Conservation (phyloP, 2,888 invertebrate species). For the Pantelozetes paolii region DNA sequence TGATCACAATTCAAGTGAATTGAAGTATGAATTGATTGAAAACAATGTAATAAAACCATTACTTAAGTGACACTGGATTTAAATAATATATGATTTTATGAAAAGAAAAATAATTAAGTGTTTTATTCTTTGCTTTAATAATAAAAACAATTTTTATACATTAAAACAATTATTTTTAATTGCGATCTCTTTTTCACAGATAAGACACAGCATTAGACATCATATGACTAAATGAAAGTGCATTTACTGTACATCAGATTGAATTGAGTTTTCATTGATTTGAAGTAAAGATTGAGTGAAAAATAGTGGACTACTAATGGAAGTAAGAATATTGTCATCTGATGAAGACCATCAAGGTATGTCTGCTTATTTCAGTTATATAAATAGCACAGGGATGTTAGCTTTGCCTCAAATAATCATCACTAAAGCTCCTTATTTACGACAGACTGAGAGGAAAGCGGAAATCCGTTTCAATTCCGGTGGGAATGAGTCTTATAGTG, state of each 20-base stretch:
- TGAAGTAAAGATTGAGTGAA: not conserved
- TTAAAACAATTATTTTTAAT: too few relatives aligned
- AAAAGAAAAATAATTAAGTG: slow-evolving; percentile 11
- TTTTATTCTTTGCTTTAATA: too few relatives aligned
- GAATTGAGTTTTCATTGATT: too few relatives aligned
- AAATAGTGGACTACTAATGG: slow-evolving; percentile 13
- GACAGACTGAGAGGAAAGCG: slow-evolving; percentile 30
- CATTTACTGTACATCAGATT: not conserved
- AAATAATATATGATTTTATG: not conserved
- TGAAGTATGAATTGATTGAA: slow-evolving; percentile 3
- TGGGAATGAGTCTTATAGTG: slow-evolving; percentile 30
- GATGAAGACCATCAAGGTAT: slow-evolving; percentile 34
- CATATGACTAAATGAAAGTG: slow-evolving; percentile 6
- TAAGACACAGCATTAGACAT: not conserved
- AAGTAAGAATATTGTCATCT: slow-evolving; percentile 28
- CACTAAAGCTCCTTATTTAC: slow-evolving; percentile 35
- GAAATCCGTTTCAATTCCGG: slow-evolving; percentile 33
- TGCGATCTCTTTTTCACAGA: not conserved
- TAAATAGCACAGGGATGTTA: not conserved
- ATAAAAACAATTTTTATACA: too few relatives aligned
- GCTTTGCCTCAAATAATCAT: not conserved
- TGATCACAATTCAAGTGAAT: not conserved
- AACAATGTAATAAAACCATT: slow-evolving; percentile 6
- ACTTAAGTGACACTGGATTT: not conserved
- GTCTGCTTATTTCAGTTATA: not conserved